Evolutionary conservation across 2,113 vertebrate species (phyloP).

Genomic region (Zosterops lateralis): DNA sequence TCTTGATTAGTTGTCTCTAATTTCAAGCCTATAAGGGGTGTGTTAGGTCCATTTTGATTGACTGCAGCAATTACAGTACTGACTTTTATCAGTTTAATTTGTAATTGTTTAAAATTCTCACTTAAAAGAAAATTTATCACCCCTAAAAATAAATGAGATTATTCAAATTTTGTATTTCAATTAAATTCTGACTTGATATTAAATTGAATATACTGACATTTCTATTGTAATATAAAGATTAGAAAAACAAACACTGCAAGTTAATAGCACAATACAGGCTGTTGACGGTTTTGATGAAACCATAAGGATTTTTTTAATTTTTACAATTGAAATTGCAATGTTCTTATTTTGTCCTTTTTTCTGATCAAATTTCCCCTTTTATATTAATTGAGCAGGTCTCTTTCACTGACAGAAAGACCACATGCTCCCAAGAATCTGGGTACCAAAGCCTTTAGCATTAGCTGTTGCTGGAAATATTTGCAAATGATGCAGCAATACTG

Average conservation of each 20-base stretch:
- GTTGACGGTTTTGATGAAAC: not conserved
- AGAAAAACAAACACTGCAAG: not conserved
- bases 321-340: not conserved
- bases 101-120: not conserved
- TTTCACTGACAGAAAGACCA: not conserved
- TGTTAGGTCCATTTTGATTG: not conserved
- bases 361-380: not conserved
- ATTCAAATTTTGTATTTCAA: not conserved
- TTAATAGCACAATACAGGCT: not conserved
- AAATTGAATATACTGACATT: not conserved
- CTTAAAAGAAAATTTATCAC: not conserved
- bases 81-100: not conserved
- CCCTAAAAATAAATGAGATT: fast-evolving
- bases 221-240: not conserved
- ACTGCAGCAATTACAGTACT: not conserved
- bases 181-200: not conserved
- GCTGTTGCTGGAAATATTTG: not conserved
- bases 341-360: not conserved
- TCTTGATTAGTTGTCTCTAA: not conserved
- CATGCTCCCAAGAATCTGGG: not conserved
- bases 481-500: not conserved
- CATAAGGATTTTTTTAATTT: not conserved
- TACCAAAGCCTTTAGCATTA: not conserved
- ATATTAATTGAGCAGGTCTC: not conserved
- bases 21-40: not conserved